These are phyloP conservation scores for Brachionus paranguensis DNA, from an alignment of 1,140 invertebrate species.

Conservation along the genomic window DNA sequence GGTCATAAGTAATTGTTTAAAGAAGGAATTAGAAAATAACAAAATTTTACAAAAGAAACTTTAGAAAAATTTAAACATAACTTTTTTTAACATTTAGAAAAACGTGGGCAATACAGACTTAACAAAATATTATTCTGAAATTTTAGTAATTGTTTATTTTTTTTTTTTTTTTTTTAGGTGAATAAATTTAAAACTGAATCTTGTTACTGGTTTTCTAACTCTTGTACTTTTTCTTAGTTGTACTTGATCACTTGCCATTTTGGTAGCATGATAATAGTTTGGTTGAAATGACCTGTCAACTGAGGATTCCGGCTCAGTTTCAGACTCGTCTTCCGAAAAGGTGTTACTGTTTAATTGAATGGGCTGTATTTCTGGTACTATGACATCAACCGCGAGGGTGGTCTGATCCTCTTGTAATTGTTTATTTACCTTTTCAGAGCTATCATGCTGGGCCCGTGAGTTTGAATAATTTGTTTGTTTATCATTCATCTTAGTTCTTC, in stretches of 20 bases:
- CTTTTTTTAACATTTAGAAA: too few species aligned
- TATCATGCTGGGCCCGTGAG: too few species aligned
- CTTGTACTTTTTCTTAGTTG: not conserved
- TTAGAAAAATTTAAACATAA: too few species aligned
- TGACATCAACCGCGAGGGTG: not conserved
- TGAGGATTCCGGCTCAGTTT: not conserved
- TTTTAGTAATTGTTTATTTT: too few species aligned
- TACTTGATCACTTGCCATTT: not conserved
- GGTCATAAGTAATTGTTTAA: not conserved
- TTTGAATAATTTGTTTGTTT: too few species aligned
- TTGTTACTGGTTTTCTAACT: not conserved
- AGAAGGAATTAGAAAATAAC: not conserved
- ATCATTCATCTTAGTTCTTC: too few species aligned
- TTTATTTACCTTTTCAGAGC: too few species aligned
- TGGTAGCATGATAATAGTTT: not conserved
- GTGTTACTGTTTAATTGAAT: not conserved
- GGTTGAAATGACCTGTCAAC: not conserved
- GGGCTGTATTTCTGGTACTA: not conserved
- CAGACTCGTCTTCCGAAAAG: not conserved
- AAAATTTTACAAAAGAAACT: too few species aligned
- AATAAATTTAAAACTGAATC: not conserved
- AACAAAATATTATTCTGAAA: too few species aligned
- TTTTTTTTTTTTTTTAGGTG: too few species aligned
- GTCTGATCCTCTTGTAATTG: not conserved
- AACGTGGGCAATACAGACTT: too few species aligned